Percentiles rank a stretch among this genome's conserved stretches.
Conservation (phyloP, 1,140 invertebrate species). For the Elymnias hypermnestra region DNA sequence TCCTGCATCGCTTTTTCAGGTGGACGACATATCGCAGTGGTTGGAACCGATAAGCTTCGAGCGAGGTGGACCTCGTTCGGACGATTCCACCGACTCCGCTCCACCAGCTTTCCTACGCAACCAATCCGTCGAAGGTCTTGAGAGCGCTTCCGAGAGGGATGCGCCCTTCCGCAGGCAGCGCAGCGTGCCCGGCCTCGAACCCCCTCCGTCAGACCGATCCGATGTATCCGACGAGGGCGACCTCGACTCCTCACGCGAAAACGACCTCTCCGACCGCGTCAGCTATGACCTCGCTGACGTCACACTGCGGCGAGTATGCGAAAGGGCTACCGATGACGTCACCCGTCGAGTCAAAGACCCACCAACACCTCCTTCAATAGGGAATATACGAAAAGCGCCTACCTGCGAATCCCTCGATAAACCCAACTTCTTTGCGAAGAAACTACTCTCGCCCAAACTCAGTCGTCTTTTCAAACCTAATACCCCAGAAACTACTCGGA, state of each 20-base stretch:
- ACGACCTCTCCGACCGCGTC: constrained; percentile 37
- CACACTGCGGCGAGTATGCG: constrained; percentile 26
- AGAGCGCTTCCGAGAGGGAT: constrained; percentile 31
- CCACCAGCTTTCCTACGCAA: constrained; percentile 60
- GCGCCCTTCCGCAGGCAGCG: not conserved
- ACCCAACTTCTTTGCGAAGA: constrained; percentile 58
- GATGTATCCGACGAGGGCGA: too few species aligned
- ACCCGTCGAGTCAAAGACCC: constrained; percentile 31
- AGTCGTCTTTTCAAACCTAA: constrained; percentile 60
- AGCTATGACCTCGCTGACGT: constrained; percentile 51
- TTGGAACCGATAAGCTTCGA: constrained; percentile 57
- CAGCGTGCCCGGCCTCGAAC: too few species aligned
- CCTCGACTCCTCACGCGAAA: too few species aligned
- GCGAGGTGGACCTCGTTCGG: constrained; percentile 41
- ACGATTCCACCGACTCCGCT: constrained; percentile 31
- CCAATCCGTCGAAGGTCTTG: constrained; percentile 68
- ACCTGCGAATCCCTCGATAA: constrained; percentile 34
- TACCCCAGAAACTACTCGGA: constrained; percentile 36
- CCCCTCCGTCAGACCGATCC: too few species aligned
- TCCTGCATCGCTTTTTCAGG: too few species aligned
- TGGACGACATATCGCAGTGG: constrained; percentile 68
- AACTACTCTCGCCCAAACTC: constrained; percentile 63
- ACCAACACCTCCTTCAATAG: too few species aligned
- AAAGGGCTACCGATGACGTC: constrained; percentile 30
- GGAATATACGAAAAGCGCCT: too few species aligned